Percentiles rank a stretch among this genome's conserved stretches.
Conservation (phyloP, 2,113 vertebrate species). For the Elaphurus davidianus region DNA sequence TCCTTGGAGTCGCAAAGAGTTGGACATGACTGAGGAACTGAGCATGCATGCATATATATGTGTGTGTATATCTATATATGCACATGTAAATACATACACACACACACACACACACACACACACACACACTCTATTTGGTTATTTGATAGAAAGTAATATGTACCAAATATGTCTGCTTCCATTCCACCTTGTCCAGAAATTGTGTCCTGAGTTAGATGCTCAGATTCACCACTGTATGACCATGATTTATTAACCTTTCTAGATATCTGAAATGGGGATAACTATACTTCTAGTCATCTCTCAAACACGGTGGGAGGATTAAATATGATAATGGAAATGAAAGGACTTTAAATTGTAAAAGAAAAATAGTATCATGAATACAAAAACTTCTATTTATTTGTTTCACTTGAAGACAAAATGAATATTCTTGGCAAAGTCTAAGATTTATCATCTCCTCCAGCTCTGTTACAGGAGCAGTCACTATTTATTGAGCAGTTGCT, state of each 20-base stretch:
- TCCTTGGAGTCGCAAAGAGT: neutral
- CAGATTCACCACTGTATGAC: neutral
- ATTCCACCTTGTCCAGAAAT: neutral
- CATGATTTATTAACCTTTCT: neutral
- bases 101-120: neutral
- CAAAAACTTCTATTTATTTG: neutral
- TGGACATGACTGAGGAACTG: neutral
- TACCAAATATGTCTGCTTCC: neutral
- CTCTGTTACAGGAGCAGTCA: neutral
- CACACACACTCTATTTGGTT: neutral
- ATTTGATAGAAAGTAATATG: neutral
- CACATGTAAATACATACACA: neutral
- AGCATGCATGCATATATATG: neutral
- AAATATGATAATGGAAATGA: slow-evolving; percentile 24
- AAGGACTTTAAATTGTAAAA: neutral
- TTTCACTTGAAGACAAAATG: neutral
- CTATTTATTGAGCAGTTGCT: neutral
- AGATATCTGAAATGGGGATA: neutral
- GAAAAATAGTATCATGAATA: neutral
- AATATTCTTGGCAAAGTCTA: neutral
- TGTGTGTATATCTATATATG: neutral
- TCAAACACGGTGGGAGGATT: neutral
- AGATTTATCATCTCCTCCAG: neutral
- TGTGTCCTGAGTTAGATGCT: neutral
- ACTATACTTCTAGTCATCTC: neutral